Evolutionary conservation across 1,140 invertebrate genomes (phyloP).

Genomic region (Pseudomyrmex gracilis): DNA sequence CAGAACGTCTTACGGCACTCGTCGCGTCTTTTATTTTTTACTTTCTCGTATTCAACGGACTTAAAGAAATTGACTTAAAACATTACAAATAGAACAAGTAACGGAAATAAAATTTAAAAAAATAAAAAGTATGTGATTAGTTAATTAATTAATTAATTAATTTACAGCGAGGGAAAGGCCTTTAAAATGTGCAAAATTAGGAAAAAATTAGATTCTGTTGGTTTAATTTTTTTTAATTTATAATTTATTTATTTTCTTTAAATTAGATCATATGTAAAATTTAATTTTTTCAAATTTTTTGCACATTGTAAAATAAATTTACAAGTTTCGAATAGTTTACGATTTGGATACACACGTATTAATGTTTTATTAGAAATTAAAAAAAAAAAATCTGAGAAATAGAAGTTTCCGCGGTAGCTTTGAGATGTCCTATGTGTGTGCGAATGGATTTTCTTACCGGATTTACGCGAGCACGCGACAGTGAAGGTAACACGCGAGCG

Average conservation of each 20-base stretch:
- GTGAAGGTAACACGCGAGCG: slow-evolving; percentile 26
- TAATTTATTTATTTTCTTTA: too few species aligned
- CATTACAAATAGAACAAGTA: background rate
- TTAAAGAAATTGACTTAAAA: background rate
- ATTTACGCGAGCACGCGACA: slow-evolving; percentile 56
- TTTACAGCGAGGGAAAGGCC: too few species aligned
- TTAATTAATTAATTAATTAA: too few species aligned
- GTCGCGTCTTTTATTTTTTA: background rate
- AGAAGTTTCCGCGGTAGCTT: background rate
- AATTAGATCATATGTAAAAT: too few species aligned
- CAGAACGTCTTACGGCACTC: background rate
- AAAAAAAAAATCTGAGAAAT: background rate
- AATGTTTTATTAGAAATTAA: background rate
- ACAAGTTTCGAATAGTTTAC: background rate
- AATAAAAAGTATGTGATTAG: too few species aligned
- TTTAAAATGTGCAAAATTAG: too few species aligned
- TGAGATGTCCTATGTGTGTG: background rate
- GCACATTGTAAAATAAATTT: background rate
- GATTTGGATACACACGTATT: background rate
- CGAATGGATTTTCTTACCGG: slow-evolving; percentile 11
- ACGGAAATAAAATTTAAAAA: too few species aligned
- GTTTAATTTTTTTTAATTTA: too few species aligned
- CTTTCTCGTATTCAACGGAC: background rate
- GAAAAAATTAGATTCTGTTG: too few species aligned
- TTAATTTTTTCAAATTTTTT: too few species aligned